A percentile compares a stretch with the other conserved stretches of the same genome.
These are phyloP conservation scores for Rhopalosiphum maidis DNA, from an alignment of 1,140 invertebrate species.

Conservation along the genomic window DNA sequence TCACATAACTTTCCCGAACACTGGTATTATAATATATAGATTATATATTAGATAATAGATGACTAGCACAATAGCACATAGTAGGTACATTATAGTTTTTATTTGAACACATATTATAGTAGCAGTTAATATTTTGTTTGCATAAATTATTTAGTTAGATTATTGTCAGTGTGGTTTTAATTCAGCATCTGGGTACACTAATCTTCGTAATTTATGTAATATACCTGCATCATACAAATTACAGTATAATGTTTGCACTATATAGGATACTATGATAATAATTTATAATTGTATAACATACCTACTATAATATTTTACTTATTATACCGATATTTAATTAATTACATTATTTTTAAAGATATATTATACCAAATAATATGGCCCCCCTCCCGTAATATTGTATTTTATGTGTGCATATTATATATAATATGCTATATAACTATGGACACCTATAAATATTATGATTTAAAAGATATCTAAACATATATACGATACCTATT, in stretches of 20 bases:
- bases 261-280: background rate
- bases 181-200: background rate
- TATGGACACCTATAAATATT: too few species aligned
- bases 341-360: too few species aligned
- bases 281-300: background rate
- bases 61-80: background rate
- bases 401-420: too few species aligned
- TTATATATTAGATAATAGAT: background rate
- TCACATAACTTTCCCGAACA: background rate
- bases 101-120: slow-evolving; percentile 5
- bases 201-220: background rate
- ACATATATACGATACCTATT: too few species aligned
- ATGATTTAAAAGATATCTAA: too few species aligned
- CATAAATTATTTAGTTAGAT: background rate
- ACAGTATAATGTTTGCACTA: background rate
- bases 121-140: background rate
- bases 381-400: too few species aligned
- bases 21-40: background rate
- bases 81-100: background rate
- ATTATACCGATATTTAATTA: too few species aligned
- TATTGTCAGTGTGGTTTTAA: background rate
- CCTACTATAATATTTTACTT: too few species aligned
- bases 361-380: too few species aligned
- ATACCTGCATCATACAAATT: background rate
- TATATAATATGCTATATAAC: too few species aligned